Evolutionary conservation across 2,797 vertebrate genomes (phyloP), one percentile per base, ranked within the genome.

Genomic region (Gallinago solitaria): DNA sequence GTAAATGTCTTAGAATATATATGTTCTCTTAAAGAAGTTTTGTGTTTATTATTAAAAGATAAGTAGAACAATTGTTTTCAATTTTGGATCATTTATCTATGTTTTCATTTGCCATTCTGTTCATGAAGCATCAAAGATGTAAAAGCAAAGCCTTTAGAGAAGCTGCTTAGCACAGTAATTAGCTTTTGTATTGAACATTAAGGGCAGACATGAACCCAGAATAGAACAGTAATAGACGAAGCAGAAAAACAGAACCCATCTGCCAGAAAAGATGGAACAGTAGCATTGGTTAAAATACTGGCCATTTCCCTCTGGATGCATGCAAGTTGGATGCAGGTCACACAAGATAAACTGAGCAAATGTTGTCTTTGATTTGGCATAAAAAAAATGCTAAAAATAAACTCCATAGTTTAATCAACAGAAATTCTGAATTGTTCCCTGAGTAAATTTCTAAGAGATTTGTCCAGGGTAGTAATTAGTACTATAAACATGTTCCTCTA

Each of bases 101-200:
- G 60, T 82, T 96, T 93, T 95, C 96, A 89, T 95, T 97, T 96
- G 51, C 65, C 86, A 90, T 94, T 87, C 84, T 93, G 83, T 78
- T 89, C 79, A 89, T 95, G 90, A 96, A 93, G 35, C 56, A 93
- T 73, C 43, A 83, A 96, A 80, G 81, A 93, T 80, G 41, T 32
- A 88, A 83, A 90, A 94, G 69, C 45, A 96, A 82, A 61, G 68
- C 73, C 35, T 91, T 93, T 81, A 83, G 53, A 87, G 70, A 93
- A 96, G 63, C 84, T 93, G 83, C 53, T 95, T 95, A 79, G 77
- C 80, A 83, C 59, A 87, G 87, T 76, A 95, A 93, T 96, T 87
- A 93, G 65, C 45, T 96, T 96, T 90, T 84, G 20, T 70, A 94
- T 77, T 87, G 65, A 95, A 94, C 70, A 87, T 97, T 96, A 95